These are phyloP conservation scores for Phania funesta DNA, from an alignment of 2,888 invertebrate species.

Conservation along the genomic window DNA sequence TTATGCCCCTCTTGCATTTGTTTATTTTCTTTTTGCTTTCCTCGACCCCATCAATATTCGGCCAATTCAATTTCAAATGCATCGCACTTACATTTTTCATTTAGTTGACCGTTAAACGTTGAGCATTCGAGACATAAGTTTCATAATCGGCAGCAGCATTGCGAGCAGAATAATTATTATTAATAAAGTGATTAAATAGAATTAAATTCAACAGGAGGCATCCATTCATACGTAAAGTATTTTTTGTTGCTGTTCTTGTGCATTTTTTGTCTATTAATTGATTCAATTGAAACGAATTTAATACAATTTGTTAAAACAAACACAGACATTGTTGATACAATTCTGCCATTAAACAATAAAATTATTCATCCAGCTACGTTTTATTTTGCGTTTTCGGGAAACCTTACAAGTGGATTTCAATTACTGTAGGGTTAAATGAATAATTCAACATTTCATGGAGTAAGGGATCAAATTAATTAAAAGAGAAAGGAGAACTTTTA, in stretches of 20 bases:
- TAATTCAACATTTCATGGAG: not conserved
- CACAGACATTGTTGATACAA: constrained; percentile 22
- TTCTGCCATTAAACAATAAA: not conserved
- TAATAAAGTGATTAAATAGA: constrained; percentile 32
- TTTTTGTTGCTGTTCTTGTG: not conserved
- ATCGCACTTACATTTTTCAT: constrained; percentile 53
- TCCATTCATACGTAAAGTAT: constrained; percentile 21
- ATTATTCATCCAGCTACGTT: constrained; percentile 3
- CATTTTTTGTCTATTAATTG: constrained; percentile 50
- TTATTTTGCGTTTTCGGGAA: constrained; percentile 11
- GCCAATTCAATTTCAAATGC: constrained; percentile 40
- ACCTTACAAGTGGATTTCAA: constrained; percentile 39
- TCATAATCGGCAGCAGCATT: not conserved
- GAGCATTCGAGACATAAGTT: constrained; percentile 40
- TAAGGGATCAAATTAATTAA: not conserved
- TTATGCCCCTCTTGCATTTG: constrained; percentile 22
- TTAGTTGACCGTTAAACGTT: constrained; percentile 66
- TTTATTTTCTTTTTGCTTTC: constrained; percentile 2
- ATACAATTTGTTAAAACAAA: constrained; percentile 34
- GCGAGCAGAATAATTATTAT: constrained; percentile 13
- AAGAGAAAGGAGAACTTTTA: not conserved
- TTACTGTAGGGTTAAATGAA: not conserved
- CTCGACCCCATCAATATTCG: constrained; percentile 14
- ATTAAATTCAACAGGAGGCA: constrained; percentile 32
- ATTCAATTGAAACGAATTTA: constrained; percentile 63